These are phyloP conservation scores for Leptocoma aspasia DNA, from an alignment of 2,113 vertebrate species.

Conservation along the genomic window DNA sequence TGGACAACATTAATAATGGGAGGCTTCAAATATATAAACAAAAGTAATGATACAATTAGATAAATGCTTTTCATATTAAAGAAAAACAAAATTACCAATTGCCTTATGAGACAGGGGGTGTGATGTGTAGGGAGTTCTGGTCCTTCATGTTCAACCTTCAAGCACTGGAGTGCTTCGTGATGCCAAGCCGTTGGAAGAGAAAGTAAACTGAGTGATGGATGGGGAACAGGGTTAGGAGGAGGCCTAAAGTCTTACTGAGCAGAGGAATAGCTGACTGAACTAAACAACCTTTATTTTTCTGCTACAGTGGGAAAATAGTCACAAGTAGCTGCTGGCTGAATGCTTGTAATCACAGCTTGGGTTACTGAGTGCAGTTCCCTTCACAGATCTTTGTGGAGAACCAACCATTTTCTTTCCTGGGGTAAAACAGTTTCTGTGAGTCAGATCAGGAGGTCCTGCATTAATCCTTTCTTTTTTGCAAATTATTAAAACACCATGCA, in stretches of 20 bases:
- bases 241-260: not conserved
- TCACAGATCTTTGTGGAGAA: not conserved
- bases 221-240: not conserved
- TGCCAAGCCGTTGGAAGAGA: not conserved
- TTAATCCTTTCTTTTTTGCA: not conserved
- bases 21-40: not conserved
- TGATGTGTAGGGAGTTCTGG: not conserved
- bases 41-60: not conserved
- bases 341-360: not conserved
- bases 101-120: not conserved
- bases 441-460: not conserved
- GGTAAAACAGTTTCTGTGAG: not conserved
- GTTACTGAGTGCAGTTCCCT: accelerated
- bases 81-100: not conserved
- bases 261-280: not conserved
- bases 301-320: not conserved
- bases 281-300: not conserved
- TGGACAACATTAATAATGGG: not conserved
- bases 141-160: not conserved
- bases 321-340: not conserved
- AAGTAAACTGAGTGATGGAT: accelerated
- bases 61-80: not conserved
- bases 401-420: not conserved
- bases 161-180: not conserved
- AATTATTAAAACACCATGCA: not conserved